These are phyloP conservation scores for Herminia tarsipennalis DNA, from an alignment of 2,888 invertebrate species.

Conservation along the genomic window DNA sequence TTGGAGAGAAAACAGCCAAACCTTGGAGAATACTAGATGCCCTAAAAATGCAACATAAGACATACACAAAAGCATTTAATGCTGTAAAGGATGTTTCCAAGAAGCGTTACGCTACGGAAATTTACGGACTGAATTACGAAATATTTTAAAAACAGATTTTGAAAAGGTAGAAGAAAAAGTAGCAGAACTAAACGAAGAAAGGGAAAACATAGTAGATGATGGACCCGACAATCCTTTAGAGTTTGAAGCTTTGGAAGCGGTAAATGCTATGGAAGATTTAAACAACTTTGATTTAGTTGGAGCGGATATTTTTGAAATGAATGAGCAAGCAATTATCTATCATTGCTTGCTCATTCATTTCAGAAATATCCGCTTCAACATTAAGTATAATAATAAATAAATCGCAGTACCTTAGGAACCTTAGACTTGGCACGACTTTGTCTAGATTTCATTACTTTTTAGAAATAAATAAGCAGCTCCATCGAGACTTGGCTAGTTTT, in stretches of 20 bases:
- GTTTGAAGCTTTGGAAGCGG: slow-evolving; percentile 34
- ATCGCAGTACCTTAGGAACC: no score
- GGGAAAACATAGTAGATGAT: slow-evolving; percentile 22
- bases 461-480: no score
- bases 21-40: neutral
- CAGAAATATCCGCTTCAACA: no score
- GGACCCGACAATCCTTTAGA: slow-evolving; percentile 35
- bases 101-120: no score
- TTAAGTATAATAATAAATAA: no score
- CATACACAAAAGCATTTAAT: neutral
- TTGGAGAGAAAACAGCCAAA: slow-evolving; percentile 38
- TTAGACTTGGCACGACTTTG: no score
- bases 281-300: no score
- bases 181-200: slow-evolving; percentile 26
- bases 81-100: neutral
- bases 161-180: slow-evolving; percentile 23
- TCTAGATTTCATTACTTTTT: no score
- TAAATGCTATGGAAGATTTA: slow-evolving; percentile 36
- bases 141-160: neutral
- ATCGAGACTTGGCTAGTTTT: no score
- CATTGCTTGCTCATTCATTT: no score
- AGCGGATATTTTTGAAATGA: no score
- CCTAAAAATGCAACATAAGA: neutral
- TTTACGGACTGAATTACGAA: neutral
- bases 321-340: no score